Evolutionary conservation across 1,140 invertebrate genomes (phyloP).

Genomic region (Prorops nasuta): DNA sequence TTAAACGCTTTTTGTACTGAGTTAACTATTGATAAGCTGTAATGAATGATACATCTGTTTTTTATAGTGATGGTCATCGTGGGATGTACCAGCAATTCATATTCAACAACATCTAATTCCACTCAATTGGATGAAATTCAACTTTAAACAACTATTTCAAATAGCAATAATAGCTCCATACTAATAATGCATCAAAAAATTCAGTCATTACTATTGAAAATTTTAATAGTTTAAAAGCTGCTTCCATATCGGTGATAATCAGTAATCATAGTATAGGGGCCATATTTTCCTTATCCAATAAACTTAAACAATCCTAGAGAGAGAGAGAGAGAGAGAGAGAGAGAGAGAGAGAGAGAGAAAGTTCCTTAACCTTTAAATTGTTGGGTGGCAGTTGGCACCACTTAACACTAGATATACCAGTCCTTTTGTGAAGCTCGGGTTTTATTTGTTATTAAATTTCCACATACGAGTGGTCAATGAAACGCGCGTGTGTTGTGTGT

Average conservation of each 20-base stretch:
- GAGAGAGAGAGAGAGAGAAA: too few species aligned
- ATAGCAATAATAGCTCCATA: slow-evolving; percentile 23
- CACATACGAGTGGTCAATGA: too few species aligned
- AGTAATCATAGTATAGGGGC: slow-evolving; percentile 22
- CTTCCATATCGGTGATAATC: slow-evolving; percentile 18
- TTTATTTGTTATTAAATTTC: too few species aligned
- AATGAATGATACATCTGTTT: slow-evolving; percentile 32
- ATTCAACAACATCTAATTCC: slow-evolving; percentile 12
- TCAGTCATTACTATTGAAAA: slow-evolving; percentile 30
- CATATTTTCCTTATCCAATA: slow-evolving; percentile 32
- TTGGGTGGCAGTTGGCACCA: too few species aligned
- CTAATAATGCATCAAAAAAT: slow-evolving; percentile 24
- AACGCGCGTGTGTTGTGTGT: too few species aligned
- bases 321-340: too few species aligned
- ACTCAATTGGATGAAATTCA: slow-evolving; percentile 29
- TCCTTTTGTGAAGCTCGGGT: too few species aligned
- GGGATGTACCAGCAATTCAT: slow-evolving; percentile 20
- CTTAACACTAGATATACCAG: too few species aligned
- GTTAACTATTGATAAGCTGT: too few species aligned
- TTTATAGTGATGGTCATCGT: slow-evolving; percentile 46
- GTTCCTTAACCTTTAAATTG: too few species aligned
- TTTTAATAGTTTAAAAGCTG: slow-evolving; percentile 17
- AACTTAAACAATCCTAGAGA: slow-evolving; percentile 28
- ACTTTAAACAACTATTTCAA: slow-evolving; percentile 20
- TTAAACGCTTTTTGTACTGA: too few species aligned